Evolutionary conservation across 2,797 vertebrate species (phyloP).

Genomic region (Phoebastria nigripes): DNA sequence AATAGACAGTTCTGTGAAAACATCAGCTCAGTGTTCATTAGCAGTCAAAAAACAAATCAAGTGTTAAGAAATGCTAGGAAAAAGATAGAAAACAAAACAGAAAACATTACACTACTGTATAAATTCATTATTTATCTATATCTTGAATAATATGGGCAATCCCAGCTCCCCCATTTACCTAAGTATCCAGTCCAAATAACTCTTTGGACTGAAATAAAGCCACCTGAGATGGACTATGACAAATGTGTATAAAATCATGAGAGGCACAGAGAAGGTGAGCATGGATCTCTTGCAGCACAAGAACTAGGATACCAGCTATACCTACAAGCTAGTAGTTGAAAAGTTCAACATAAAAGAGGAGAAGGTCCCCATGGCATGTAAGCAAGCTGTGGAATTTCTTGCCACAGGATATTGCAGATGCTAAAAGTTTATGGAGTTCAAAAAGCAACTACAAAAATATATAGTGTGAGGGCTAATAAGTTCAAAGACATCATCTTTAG

Average conservation of each 20-base stretch:
- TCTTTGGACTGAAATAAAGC: background rate
- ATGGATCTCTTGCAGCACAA: background rate
- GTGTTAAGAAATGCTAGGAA: background rate
- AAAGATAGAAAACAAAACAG: background rate
- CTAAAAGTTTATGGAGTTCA: conserved; percentile 26
- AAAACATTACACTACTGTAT: background rate
- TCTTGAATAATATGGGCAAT: background rate
- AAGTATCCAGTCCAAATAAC: background rate
- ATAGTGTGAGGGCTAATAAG: background rate
- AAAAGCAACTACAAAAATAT: background rate
- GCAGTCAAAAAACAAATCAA: background rate
- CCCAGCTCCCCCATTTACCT: background rate
- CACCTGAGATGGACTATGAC: background rate
- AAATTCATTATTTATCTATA: background rate
- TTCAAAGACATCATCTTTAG: background rate
- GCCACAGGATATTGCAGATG: background rate
- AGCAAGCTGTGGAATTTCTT: background rate
- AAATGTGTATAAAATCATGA: background rate
- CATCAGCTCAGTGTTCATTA: background rate
- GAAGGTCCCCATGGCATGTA: background rate
- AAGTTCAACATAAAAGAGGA: background rate
- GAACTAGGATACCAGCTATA: background rate
- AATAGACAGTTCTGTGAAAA: background rate
- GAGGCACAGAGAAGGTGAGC: background rate
- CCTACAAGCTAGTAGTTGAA: background rate